These are phyloP conservation scores for Pleuronectes platessa DNA, from an alignment of 2,113 vertebrate genomes.

Conservation along the genomic window DNA sequence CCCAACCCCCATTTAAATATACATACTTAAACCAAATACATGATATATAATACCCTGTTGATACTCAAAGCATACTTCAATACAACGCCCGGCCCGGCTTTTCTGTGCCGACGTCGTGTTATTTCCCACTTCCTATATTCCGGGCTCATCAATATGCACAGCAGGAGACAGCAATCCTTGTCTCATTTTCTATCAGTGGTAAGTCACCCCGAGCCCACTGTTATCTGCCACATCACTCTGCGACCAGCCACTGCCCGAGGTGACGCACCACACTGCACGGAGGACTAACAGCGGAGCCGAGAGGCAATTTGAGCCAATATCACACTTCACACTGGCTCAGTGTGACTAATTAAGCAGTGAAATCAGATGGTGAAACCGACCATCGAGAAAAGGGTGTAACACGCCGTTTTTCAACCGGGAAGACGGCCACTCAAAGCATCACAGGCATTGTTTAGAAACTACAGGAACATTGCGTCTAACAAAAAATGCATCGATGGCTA, in stretches of 20 bases:
- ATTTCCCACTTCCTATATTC: slow-evolving; percentile 19
- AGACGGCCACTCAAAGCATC: slow-evolving; percentile 29
- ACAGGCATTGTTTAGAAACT: slow-evolving; percentile 8
- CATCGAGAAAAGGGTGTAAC: slow-evolving; percentile 64
- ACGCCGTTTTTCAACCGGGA: slow-evolving; percentile 34
- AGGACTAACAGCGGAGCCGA: slow-evolving; percentile 62
- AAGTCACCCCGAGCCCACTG: slow-evolving; percentile 70
- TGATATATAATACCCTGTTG: neutral
- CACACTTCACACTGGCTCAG: slow-evolving; percentile 68
- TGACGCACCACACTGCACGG: slow-evolving; percentile 66
- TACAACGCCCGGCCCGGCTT: neutral
- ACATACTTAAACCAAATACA: neutral
- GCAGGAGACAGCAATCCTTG: slow-evolving; percentile 55
- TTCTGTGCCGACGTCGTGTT: slow-evolving; percentile 17
- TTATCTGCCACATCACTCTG: slow-evolving; percentile 74
- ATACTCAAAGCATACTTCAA: neutral
- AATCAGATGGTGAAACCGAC: slow-evolving; percentile 74
- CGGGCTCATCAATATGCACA: slow-evolving; percentile 67
- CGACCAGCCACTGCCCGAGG: slow-evolving; percentile 65
- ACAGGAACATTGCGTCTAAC: neutral
- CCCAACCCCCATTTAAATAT: neutral
- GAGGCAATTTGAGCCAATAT: slow-evolving; percentile 72
- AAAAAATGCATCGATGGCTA: slow-evolving; percentile 15
- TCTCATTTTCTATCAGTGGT: slow-evolving; percentile 69
- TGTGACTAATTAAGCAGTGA: slow-evolving; percentile 75